Evolutionary conservation across 2,113 vertebrate genomes (phyloP), one percentile per base, ranked within the genome.

Genomic region (Camelus bactrianus): DNA sequence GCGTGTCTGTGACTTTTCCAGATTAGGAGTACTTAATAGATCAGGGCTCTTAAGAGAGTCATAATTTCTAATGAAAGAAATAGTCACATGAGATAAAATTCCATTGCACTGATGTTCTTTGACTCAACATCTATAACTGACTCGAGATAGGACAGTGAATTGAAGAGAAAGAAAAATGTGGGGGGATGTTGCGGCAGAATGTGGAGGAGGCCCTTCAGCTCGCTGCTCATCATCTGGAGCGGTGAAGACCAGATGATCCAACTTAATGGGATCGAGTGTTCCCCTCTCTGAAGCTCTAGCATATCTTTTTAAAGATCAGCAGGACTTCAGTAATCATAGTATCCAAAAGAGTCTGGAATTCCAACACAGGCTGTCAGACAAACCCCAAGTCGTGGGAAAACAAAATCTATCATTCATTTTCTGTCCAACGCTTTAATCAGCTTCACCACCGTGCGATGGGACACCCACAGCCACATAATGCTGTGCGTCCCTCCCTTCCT

Each of bases 301-400:
- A 58, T 82, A 17, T 65, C 65, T 85, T 76, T 80, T 77, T 35
- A 90, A 95, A 93, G 15, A 77, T 54, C 19, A 56, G 15, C 15
- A 83, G 56, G 62, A 72, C 60, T 72, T 96, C 60, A 87, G 80
- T 1, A 56, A 48, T 58, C n/a, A 64, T 35, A 35, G 11, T 72
- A 93, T 54, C 67, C 86, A 24, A 46, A 93, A 67, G 24, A 81
- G 28, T 38, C 35, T 91, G 42, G 60, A 94, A 93, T 77, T 69
- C 26, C 67, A 89, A 28, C 38, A 12, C 42, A 46, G 42, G 19
- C 46, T 77, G 13, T 88, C 67, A 81, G 54, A 72, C n/a, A 86
- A 96, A 70, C 22, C 38, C 58, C 52, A 88, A 62, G 24, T 70
- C 3, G 0, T 86, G 54, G 62, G 52, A 62, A 91, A 94, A 87